Evolutionary conservation across 2,888 invertebrate species (phyloP), one percentile per base, ranked within the genome.

Genomic region (Pterobdella sp.): DNA sequence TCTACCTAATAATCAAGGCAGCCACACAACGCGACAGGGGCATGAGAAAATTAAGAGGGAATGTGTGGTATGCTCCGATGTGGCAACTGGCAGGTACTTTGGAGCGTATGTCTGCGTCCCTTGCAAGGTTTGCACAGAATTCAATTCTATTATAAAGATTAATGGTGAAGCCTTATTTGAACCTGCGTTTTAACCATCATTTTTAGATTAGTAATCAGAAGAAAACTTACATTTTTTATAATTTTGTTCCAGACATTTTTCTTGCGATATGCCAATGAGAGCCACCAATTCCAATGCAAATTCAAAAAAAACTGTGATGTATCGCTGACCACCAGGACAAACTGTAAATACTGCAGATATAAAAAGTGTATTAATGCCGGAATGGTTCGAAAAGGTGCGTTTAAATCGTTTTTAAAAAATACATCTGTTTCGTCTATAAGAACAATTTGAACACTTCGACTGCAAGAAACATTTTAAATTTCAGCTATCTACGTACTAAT

Each of bases 311-410:
- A 74, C 52, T 83, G 83, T 79, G 78, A 79, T 69, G 81, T 83
- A 26, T 81, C 79, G 64, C 76, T 79, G 67, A 69, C 80, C 32
- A 82, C 81, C 0, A 76, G 83, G 42, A 83, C 82, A 70, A 77
- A 81, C 74, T 83, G 83, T 77, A 83, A 83, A 74, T 79, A 80
- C 32, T 83, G 83, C 76, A 79, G 83, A 7, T 82, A 81, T 75
- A 76, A 79, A 74, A 81, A 81, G 73, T 83, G 83, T 75, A 67
- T 81, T 3, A 76, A 76, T 10, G 81, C 79, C 4, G 82, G 83
- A 56, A 83, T 83, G 83, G 80, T 80, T n/a, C 78, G 81, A 18
- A 80, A 81, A 77, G 82, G 83, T 83, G 72, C 52, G 74, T 66
- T n/a, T n/a, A n/a, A n/a, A n/a, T n/a, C n/a, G n/a, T n/a, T n/a